Conservation (phyloP, 2,113 vertebrate genomes). For the Bufo gargarizans region DNA sequence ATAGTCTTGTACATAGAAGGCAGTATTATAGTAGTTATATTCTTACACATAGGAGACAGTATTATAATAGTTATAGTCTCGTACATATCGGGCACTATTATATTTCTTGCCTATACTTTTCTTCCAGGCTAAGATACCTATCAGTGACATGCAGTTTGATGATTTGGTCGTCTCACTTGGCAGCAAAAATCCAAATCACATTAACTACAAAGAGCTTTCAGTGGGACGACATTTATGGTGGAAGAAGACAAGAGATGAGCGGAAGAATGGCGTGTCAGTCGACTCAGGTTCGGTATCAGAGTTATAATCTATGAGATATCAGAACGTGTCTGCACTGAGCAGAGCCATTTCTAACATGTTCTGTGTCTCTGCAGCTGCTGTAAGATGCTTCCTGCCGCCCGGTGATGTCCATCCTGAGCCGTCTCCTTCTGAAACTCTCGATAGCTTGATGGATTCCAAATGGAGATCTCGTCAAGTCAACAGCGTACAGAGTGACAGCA, state of each 20-base stretch:
- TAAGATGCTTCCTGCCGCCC: not conserved
- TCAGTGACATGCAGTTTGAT: slow-evolving; percentile 63
- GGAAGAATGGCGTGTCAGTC: not conserved
- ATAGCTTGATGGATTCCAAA: not conserved
- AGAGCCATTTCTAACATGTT: too few relatives aligned
- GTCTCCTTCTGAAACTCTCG: not conserved
- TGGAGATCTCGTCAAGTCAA: not conserved
- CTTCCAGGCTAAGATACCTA: slow-evolving; percentile 61
- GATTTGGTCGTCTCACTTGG: slow-evolving; percentile 65
- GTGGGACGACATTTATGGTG: slow-evolving; percentile 44
- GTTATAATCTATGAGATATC: not conserved
- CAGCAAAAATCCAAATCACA: slow-evolving; percentile 54
- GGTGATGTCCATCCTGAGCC: not conserved
- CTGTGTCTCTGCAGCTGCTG: not conserved
- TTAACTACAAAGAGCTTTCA: slow-evolving; percentile 55
- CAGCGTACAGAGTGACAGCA: not conserved
- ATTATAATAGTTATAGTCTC: not conserved
- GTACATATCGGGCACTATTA: not conserved
- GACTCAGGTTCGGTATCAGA: not conserved
- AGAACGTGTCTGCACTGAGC: not conserved
- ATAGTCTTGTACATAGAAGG: not conserved
- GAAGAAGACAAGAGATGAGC: not conserved
- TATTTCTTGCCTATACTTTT: not conserved
- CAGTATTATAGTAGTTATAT: not conserved
- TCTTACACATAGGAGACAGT: too few relatives aligned